Percentiles rank a stretch among this genome's conserved stretches.
Conservation (phyloP, 2,113 vertebrate genomes). For the Pelodiscus sinensis region DNA sequence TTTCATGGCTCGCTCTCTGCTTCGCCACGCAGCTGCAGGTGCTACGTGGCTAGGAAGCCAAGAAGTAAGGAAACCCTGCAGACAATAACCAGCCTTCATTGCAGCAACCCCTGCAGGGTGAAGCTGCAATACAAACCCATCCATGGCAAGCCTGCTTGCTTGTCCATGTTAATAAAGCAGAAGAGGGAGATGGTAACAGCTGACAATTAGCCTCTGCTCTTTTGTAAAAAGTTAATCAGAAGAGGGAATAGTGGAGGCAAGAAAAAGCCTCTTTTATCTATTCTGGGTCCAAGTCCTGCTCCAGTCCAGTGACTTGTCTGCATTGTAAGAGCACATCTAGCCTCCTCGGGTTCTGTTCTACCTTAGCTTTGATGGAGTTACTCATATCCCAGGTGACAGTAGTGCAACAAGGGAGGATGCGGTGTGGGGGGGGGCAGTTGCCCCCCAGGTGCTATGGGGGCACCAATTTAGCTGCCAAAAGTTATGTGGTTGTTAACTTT, state of each 20-base stretch:
- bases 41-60: not conserved
- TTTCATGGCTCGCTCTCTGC: not conserved
- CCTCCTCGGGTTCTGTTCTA: not conserved
- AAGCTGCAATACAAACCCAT: not conserved
- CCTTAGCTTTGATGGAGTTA: not conserved
- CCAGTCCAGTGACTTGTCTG: not conserved
- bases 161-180: not conserved
- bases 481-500: too few relatives aligned
- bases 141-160: not conserved
- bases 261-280: not conserved
- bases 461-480: too few relatives aligned
- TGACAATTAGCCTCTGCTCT: not conserved
- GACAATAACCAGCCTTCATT: not conserved
- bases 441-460: too few relatives aligned
- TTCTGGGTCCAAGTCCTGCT: not conserved
- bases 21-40: not conserved
- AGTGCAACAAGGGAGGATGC: too few relatives aligned
- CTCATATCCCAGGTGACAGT: not conserved
- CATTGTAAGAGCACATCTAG: not conserved
- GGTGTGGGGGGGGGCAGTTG: too few relatives aligned
- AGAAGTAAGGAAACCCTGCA: not conserved
- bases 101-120: not conserved
- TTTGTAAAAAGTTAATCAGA: rapidly evolving
- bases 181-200: not conserved
- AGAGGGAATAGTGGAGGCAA: not conserved